These are phyloP conservation scores for Octomys mimax DNA, from an alignment of 2,797 vertebrate species.

Conservation along the genomic window DNA sequence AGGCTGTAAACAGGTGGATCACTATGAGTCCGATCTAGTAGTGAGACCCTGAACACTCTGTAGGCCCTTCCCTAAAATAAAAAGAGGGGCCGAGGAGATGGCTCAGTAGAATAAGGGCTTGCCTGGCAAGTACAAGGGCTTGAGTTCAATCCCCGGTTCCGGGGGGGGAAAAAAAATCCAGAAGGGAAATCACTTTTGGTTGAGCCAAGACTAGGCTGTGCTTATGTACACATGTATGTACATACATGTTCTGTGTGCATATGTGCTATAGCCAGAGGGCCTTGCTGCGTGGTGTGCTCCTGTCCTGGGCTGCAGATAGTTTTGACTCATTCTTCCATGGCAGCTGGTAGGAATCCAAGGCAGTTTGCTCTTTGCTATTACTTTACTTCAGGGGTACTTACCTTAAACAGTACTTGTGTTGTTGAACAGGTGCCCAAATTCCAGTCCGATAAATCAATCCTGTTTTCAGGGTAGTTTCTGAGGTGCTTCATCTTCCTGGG, in stretches of 20 bases:
- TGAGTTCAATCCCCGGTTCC: too few relatives aligned
- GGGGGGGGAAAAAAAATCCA: too few relatives aligned
- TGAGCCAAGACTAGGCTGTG: background rate
- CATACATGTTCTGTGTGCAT: background rate
- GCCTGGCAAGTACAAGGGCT: too few relatives aligned
- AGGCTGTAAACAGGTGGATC: too few relatives aligned
- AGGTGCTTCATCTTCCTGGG: slow-evolving; percentile 48
- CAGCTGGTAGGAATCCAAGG: slow-evolving; percentile 67
- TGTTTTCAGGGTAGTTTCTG: slow-evolving; percentile 21
- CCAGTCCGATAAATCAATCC: slow-evolving; percentile 57
- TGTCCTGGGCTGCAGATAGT: background rate
- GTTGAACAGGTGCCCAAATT: slow-evolving; percentile 39
- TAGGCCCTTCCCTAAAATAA: too few relatives aligned
- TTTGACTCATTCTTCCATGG: slow-evolving; percentile 33
- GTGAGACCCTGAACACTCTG: too few relatives aligned
- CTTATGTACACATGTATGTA: too few relatives aligned
- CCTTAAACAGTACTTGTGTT: slow-evolving; percentile 57
- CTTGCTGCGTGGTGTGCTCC: background rate
- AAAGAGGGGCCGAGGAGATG: too few relatives aligned
- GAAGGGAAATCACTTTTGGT: background rate
- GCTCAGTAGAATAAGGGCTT: too few relatives aligned
- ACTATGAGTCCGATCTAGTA: too few relatives aligned
- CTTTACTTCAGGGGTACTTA: slow-evolving; percentile 71
- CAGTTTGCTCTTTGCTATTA: slow-evolving; percentile 61
- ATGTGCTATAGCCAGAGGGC: background rate